Conservation (phyloP, 2,797 vertebrate species). For the Micromesistius poutassou region DNA sequence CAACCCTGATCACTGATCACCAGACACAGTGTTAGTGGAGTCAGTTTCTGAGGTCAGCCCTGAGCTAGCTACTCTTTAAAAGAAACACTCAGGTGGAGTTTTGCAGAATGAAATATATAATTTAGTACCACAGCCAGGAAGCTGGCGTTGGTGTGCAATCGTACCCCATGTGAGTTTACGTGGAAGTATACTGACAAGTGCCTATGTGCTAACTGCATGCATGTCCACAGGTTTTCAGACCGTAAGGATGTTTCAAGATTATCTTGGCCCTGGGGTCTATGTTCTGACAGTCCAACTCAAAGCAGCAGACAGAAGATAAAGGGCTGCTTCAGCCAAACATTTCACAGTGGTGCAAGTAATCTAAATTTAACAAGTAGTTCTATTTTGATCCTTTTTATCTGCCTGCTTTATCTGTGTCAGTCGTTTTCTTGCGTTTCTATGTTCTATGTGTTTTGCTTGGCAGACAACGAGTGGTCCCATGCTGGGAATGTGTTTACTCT, state of each 20-base stretch:
- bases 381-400: neutral
- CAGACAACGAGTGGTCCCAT: slow-evolving; percentile 40
- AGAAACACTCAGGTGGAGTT: neutral
- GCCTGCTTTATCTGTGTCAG: neutral
- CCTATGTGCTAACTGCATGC: too few species aligned
- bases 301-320: neutral
- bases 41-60: too few species aligned
- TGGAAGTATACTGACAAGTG: neutral
- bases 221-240: too few species aligned
- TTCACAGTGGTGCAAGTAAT: neutral
- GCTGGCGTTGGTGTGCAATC: too few species aligned
- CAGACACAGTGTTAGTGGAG: neutral
- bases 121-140: neutral
- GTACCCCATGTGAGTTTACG: too few species aligned
- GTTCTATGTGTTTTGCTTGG: slow-evolving; percentile 42
- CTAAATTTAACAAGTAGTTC: neutral
- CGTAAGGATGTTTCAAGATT: too few species aligned
- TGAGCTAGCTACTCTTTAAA: neutral
- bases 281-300: too few species aligned
- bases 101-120: neutral
- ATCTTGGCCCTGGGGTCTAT: too few species aligned
- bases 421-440: slow-evolving; percentile 29
- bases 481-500: slow-evolving; percentile 57
- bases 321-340: neutral
- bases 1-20: neutral